A percentile compares a stretch with the other conserved stretches of the same genome.
These are phyloP conservation scores for Hedychridium roseum DNA, from an alignment of 2,888 invertebrate genomes.

Conservation along the genomic window DNA sequence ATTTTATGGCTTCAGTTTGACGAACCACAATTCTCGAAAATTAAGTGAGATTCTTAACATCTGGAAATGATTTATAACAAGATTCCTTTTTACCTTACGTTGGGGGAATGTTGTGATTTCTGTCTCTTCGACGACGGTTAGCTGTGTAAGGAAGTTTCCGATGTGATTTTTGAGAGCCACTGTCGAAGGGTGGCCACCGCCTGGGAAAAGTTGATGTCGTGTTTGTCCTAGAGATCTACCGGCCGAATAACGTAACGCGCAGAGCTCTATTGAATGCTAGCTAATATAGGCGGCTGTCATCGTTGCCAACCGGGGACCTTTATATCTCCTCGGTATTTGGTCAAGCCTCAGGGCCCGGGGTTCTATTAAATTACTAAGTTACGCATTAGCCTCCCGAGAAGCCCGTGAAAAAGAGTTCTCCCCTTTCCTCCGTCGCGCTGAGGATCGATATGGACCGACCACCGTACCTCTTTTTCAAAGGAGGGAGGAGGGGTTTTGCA, in stretches of 20 bases:
- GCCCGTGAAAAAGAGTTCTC: slow-evolving; percentile 15
- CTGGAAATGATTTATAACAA: no score
- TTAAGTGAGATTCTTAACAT: no score
- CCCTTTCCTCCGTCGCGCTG: background rate
- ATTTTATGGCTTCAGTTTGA: no score
- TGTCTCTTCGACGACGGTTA: background rate
- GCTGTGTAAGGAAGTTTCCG: background rate
- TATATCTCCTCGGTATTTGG: slow-evolving; percentile 44
- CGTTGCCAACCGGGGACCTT: slow-evolving; percentile 27
- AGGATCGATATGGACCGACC: no score
- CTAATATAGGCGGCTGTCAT: slow-evolving; percentile 63
- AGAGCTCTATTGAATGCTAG: slow-evolving; percentile 58
- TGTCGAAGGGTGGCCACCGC: slow-evolving; percentile 37
- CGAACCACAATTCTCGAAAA: no score
- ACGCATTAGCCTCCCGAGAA: slow-evolving; percentile 29
- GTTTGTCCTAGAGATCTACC: slow-evolving; percentile 61
- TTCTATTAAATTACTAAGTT: slow-evolving; percentile 58
- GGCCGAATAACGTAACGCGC: slow-evolving; percentile 59
- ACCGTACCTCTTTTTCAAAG: no score
- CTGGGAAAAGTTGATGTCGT: slow-evolving; percentile 62
- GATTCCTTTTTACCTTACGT: no score
- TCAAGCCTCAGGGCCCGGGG: slow-evolving; percentile 40
- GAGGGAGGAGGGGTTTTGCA: no score
- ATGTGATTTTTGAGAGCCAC: slow-evolving; percentile 44
- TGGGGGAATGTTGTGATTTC: background rate